These are phyloP conservation scores for Ypsolopha scabrella DNA, from an alignment of 2,888 invertebrate genomes.

Conservation along the genomic window DNA sequence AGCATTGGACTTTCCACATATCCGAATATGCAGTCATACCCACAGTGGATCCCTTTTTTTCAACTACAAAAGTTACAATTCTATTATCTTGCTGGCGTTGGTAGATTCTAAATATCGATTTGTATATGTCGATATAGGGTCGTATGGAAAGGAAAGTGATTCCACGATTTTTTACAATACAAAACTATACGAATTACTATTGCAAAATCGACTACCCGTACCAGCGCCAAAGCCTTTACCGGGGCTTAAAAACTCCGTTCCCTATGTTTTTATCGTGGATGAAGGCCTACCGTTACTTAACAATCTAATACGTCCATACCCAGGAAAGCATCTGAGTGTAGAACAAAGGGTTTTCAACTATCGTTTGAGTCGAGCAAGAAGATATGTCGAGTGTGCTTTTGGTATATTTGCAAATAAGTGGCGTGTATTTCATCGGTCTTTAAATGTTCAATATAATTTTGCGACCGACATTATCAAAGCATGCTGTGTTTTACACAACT, in stretches of 20 bases:
- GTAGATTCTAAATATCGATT: slow-evolving; percentile 5
- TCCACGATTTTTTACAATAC: slow-evolving; percentile 9
- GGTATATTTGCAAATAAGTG: slow-evolving; percentile 16
- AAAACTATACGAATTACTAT: slow-evolving; percentile 5
- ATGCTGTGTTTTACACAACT: no score
- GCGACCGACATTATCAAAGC: no score
- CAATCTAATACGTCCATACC: slow-evolving; percentile 11
- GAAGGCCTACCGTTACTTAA: slow-evolving; percentile 11
- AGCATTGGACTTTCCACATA: no score
- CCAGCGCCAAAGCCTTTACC: slow-evolving; percentile 11
- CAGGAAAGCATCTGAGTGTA: slow-evolving; percentile 6
- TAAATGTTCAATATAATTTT: no score
- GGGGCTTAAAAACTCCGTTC: slow-evolving; percentile 5
- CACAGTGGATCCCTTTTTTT: no score
- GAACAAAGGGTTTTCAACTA: slow-evolving; percentile 7
- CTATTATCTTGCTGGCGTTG: slow-evolving; percentile 5
- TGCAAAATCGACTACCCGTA: slow-evolving; percentile 3
- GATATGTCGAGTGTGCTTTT: slow-evolving; percentile 6
- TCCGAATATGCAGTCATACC: no score
- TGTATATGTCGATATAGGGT: no score
- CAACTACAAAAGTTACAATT: slow-evolving; percentile 5
- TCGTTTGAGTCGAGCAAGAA: slow-evolving; percentile 2
- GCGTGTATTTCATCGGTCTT: slow-evolving; percentile 12
- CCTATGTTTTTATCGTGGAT: slow-evolving; percentile 9
- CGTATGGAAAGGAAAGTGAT: slow-evolving; percentile 9